Conservation (phyloP, 2,797 vertebrate genomes). For the Glossophaga mutica region DNA sequence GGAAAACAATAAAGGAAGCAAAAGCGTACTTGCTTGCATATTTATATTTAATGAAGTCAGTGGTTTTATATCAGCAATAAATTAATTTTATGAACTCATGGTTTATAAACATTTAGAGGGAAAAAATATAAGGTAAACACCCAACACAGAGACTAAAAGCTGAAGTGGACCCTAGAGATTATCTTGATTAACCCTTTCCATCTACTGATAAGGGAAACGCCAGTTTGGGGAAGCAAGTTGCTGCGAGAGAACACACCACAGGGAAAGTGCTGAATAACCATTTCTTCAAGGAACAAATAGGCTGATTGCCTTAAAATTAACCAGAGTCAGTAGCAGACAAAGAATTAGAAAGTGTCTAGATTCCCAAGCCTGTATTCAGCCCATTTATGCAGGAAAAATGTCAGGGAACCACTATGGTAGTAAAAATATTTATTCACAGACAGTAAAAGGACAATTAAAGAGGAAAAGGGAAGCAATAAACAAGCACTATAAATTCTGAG, state of each 20-base stretch:
- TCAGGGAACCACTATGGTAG: neutral
- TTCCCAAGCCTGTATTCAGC: neutral
- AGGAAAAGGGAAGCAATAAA: neutral
- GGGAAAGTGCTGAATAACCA: neutral
- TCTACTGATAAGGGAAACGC: neutral
- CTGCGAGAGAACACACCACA: fast-evolving
- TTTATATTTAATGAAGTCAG: neutral
- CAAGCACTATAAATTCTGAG: neutral
- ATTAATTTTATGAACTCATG: constrained; percentile 11
- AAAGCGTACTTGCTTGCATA: neutral
- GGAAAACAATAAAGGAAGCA: neutral
- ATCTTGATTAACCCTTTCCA: neutral
- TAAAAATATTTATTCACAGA: constrained; percentile 1
- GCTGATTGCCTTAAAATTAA: neutral
- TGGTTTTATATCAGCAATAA: neutral
- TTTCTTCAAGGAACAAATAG: neutral
- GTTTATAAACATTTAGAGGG: neutral
- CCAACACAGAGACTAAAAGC: neutral
- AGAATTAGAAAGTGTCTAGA: neutral
- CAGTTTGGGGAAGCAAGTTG: neutral
- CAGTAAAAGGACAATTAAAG: neutral
- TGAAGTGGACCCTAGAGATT: neutral
- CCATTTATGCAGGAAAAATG: neutral
- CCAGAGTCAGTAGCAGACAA: neutral
- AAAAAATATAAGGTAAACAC: neutral